phyloP scores from a whole-genome alignment of 2,113 vertebrate genomes.

The Onychostoma macrolepis region DNA sequence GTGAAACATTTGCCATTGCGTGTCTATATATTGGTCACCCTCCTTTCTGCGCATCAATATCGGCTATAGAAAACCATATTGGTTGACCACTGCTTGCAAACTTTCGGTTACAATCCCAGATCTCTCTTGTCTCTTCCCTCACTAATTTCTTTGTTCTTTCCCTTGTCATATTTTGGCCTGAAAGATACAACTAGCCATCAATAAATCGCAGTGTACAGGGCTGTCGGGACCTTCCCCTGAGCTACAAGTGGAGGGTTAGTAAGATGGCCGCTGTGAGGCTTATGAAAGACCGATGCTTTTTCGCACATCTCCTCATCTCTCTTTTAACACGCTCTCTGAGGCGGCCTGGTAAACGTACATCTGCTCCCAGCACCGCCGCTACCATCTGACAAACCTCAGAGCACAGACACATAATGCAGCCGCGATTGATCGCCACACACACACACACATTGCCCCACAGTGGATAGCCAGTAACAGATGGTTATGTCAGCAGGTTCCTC shows the following conservation, averaged over 20 bases:
- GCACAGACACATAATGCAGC: slow-evolving; percentile 39
- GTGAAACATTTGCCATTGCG: neutral
- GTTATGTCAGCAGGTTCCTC: slow-evolving; percentile 49
- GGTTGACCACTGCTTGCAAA: neutral
- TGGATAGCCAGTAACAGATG: slow-evolving; percentile 54
- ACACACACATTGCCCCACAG: slow-evolving; percentile 26
- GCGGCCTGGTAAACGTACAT: slow-evolving; percentile 42
- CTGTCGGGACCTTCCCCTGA: slow-evolving; percentile 7
- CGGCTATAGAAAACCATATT: neutral
- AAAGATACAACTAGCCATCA: neutral
- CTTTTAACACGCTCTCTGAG: slow-evolving; percentile 38
- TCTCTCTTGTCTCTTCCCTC: neutral
- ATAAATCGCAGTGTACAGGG: neutral
- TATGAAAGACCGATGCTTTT: slow-evolving; percentile 26
- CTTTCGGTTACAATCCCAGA: neutral
- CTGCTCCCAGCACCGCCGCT: slow-evolving; percentile 39
- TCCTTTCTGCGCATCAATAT: neutral
- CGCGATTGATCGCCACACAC: slow-evolving; percentile 39
- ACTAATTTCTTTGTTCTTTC: slow-evolving; percentile 22
- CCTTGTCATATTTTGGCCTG: neutral
- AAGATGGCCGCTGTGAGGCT: slow-evolving; percentile 27
- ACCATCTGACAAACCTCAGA: slow-evolving; percentile 45
- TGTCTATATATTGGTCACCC: neutral
- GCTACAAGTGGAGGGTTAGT: slow-evolving; percentile 16
- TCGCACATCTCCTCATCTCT: slow-evolving; percentile 9